These are phyloP conservation scores for Emydura subglobosa DNA, from an alignment of 2,113 vertebrate species.

Conservation along the genomic window DNA sequence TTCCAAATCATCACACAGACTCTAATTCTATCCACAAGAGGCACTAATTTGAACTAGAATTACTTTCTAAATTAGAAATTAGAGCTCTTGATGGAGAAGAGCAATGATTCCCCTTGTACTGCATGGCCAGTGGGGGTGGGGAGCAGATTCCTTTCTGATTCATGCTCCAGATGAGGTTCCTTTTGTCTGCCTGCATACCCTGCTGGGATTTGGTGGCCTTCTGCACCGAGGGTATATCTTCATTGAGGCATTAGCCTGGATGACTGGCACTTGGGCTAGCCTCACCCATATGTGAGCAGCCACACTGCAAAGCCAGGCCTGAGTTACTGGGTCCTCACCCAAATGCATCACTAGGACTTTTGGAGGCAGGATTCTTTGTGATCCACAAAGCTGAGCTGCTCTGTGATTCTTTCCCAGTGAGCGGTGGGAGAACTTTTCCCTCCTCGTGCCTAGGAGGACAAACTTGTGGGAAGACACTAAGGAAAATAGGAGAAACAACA, in stretches of 20 bases:
- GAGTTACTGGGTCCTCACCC: neutral
- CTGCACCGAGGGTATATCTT: neutral
- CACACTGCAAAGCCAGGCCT: neutral
- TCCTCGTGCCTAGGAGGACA: too few relatives aligned
- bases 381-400: neutral
- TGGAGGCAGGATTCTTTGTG: neutral
- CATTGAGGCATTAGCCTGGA: neutral
- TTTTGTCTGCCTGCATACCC: neutral
- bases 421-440: neutral
- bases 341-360: neutral
- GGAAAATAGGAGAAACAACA: neutral
- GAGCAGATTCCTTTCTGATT: neutral
- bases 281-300: neutral
- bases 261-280: neutral
- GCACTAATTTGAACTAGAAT: slow-evolving; percentile 77
- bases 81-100: slow-evolving; percentile 56
- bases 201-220: neutral
- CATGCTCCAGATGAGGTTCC: fast-evolving
- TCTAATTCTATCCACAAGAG: slow-evolving; percentile 80
- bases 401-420: neutral
- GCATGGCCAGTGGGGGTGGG: neutral
- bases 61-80: slow-evolving; percentile 76
- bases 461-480: neutral
- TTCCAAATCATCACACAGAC: slow-evolving; percentile 79
- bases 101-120: slow-evolving; percentile 13